These are phyloP conservation scores for Apostichopus japonicus DNA, from an alignment of 35 echinoderm and acorn worm genomes.

Conservation along the genomic window DNA sequence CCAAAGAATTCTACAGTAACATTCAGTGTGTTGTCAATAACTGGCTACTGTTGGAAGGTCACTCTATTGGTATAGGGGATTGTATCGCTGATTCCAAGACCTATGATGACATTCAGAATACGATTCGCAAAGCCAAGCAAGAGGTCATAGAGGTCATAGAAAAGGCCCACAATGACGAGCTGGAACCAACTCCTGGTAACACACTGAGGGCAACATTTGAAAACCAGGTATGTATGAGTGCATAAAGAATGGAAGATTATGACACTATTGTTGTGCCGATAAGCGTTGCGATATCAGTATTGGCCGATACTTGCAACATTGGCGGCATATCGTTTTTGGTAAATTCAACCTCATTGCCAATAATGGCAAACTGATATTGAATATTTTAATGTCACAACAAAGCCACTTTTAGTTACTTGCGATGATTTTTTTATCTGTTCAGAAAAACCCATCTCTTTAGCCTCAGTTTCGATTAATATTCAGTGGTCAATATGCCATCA, in stretches of 20 bases:
- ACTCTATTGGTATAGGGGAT: constrained; percentile 97
- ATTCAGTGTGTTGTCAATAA: constrained; percentile 96
- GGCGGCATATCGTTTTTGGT: no score
- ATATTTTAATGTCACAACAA: no score
- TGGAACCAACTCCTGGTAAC: constrained; percentile 97
- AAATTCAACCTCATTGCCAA: no score
- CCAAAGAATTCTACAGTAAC: constrained; percentile 96
- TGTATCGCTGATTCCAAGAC: constrained; percentile 97
- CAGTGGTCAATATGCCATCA: no score
- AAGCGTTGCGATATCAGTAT: no score
- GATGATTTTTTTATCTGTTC: no score
- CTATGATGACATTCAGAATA: constrained; percentile 97
- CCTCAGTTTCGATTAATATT: no score
- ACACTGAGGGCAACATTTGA: constrained; percentile 99
- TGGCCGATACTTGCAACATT: no score
- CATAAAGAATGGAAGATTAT: not conserved
- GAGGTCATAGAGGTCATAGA: constrained; percentile 99
- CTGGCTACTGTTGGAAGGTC: constrained; percentile 94
- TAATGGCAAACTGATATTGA: no score
- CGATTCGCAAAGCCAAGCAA: constrained; percentile 96
- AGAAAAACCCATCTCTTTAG: no score
- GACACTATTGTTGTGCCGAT: no score
- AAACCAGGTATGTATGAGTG: constrained; percentile 83
- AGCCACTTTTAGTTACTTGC: no score
- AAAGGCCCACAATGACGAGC: constrained; percentile 96